phyloP scores from a whole-genome alignment of 2,113 vertebrate genomes.

The Ailurus styani region DNA sequence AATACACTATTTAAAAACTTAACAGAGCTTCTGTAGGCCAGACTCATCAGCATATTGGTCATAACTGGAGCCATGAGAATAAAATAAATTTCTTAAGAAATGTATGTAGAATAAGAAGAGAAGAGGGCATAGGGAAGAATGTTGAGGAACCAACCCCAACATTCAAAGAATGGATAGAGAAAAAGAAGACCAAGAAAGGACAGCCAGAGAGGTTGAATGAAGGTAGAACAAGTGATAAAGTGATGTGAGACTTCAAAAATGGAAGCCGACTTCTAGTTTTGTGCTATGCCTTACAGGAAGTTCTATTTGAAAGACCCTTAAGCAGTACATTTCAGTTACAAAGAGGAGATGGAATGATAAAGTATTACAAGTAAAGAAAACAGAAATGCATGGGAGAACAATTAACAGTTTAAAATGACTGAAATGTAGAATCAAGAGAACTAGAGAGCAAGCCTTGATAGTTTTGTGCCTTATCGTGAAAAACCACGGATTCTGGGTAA shows the following conservation, averaged over 20 bases:
- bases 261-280: not conserved
- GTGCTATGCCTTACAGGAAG: not conserved
- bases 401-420: not conserved
- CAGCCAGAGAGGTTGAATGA: not conserved
- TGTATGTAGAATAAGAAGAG: not conserved
- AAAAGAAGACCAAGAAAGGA: not conserved
- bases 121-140: not conserved
- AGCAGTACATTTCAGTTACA: not conserved
- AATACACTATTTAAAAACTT: not conserved
- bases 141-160: not conserved
- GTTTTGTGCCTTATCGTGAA: not conserved
- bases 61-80: not conserved
- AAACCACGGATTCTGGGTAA: not conserved
- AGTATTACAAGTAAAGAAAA: not conserved
- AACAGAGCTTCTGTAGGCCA: not conserved
- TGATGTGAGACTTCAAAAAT: not conserved
- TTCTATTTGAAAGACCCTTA: not conserved
- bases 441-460: not conserved
- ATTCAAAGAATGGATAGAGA: not conserved
- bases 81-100: not conserved
- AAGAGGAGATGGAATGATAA: not conserved
- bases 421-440: not conserved
- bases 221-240: not conserved
- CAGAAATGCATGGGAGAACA: not conserved
- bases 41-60: not conserved